Evolutionary conservation across 2,797 vertebrate genomes (phyloP).

Genomic region (Enoplosus armatus): DNA sequence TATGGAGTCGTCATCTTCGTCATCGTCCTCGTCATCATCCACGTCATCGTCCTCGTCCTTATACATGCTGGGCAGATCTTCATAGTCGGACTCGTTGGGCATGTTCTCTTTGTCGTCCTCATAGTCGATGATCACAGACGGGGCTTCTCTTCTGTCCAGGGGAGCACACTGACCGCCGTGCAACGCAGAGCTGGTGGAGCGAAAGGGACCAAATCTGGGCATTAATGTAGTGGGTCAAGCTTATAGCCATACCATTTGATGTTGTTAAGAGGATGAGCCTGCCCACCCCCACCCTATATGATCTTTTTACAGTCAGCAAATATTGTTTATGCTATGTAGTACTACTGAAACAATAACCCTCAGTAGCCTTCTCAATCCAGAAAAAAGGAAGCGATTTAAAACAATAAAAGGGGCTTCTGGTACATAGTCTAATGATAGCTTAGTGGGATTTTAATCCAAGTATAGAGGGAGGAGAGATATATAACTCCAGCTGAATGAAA

Average conservation of each 20-base stretch:
- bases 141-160: slow-evolving; percentile 93
- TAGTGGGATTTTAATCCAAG: slow-evolving; percentile 57
- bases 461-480: slow-evolving; percentile 25
- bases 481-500: slow-evolving; percentile 46
- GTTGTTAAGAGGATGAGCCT: slow-evolving; percentile 13
- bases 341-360: slow-evolving; percentile 13
- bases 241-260: slow-evolving; percentile 11
- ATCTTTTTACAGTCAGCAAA: slow-evolving; percentile 11
- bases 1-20: slow-evolving; percentile 89
- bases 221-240: not conserved
- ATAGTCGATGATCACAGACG: slow-evolving; percentile 95
- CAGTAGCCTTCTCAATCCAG: not conserved
- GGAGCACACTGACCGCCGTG: slow-evolving; percentile 87
- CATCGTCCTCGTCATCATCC: slow-evolving; percentile 92
- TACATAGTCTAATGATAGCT: slow-evolving; percentile 36
- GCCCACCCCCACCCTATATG: not conserved
- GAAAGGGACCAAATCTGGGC: slow-evolving; percentile 4
- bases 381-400: slow-evolving; percentile 40
- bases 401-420: slow-evolving; percentile 47
- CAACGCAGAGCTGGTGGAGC: slow-evolving; percentile 86
- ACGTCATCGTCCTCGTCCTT: slow-evolving; percentile 93
- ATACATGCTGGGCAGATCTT: slow-evolving; percentile 96
- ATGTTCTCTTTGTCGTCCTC: slow-evolving; percentile 99
- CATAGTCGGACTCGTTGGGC: slow-evolving; percentile 94
- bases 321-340: not conserved